Percentiles rank a stretch among this genome's conserved stretches.
Evolutionary conservation across 2,113 vertebrate genomes (phyloP).

Genomic region (Scartelaos histophorus): DNA sequence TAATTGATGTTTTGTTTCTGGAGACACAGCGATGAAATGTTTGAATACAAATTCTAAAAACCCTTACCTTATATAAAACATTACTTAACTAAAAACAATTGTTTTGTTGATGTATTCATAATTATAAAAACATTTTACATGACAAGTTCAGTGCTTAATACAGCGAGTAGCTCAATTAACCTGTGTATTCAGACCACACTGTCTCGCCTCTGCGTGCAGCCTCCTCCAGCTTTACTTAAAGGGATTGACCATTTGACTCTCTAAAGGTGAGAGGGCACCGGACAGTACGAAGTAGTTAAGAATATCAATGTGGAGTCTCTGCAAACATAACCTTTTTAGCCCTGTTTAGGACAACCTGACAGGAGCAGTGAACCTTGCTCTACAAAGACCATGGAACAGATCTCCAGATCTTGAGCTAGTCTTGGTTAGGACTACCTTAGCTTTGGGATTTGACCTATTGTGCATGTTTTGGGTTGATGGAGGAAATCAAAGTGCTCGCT

Average conservation of each 20-base stretch:
- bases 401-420: background rate
- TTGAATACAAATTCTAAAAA: too few relatives aligned
- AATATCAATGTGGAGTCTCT: background rate
- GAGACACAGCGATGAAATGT: too few relatives aligned
- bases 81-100: too few relatives aligned
- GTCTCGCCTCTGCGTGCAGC: background rate
- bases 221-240: conserved; percentile 17
- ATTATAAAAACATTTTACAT: too few relatives aligned
- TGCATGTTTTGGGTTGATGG: too few relatives aligned
- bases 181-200: background rate
- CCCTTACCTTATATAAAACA: too few relatives aligned
- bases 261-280: background rate
- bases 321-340: background rate
- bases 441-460: too few relatives aligned
- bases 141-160: background rate
- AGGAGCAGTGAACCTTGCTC: too few relatives aligned
- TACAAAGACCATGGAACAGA: too few relatives aligned
- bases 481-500: too few relatives aligned
- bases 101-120: too few relatives aligned
- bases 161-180: background rate
- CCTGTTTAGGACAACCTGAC: background rate
- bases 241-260: conserved; percentile 10
- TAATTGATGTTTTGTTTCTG: too few relatives aligned
- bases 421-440: background rate
- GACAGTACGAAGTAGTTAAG: background rate